Evolutionary conservation across 1,140 invertebrate species (phyloP).

Genomic region (Camponotus pennsylvanicus): DNA sequence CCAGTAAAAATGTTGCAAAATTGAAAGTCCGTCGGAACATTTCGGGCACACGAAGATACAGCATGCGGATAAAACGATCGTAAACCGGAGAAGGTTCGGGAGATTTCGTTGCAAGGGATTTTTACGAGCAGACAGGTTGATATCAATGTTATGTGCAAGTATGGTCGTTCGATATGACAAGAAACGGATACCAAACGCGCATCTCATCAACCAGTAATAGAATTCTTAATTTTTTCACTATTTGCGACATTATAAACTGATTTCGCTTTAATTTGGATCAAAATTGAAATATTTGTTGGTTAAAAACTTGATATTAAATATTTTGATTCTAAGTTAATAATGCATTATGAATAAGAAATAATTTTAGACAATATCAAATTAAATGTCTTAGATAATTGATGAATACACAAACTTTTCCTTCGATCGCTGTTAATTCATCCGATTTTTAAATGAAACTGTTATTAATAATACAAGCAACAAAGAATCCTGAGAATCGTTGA

Average conservation of each 20-base stretch:
- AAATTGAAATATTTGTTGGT: neutral
- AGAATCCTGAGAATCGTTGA: neutral
- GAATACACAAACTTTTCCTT: constrained; percentile 16
- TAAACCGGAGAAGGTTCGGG: constrained; percentile 24
- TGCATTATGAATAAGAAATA: too few relatives aligned
- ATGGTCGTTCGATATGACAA: neutral
- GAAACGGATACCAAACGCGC: neutral
- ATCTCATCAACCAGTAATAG: neutral
- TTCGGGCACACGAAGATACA: neutral
- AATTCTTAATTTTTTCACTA: neutral
- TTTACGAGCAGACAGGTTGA: constrained; percentile 24
- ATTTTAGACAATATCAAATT: neutral
- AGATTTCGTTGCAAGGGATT: constrained; percentile 33
- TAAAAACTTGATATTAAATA: neutral
- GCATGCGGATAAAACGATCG: constrained; percentile 38
- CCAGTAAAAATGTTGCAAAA: constrained; percentile 42
- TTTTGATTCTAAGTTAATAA: neutral
- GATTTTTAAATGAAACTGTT: neutral
- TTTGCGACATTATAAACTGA: neutral
- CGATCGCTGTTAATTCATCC: neutral
- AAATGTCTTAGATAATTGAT: neutral
- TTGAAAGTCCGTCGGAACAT: neutral
- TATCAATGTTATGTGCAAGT: neutral
- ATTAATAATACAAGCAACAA: constrained; percentile 13
- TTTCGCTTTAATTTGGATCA: neutral